phyloP scores from a whole-genome alignment of 2,888 invertebrate genomes.

The Oligia fasciuncula region DNA sequence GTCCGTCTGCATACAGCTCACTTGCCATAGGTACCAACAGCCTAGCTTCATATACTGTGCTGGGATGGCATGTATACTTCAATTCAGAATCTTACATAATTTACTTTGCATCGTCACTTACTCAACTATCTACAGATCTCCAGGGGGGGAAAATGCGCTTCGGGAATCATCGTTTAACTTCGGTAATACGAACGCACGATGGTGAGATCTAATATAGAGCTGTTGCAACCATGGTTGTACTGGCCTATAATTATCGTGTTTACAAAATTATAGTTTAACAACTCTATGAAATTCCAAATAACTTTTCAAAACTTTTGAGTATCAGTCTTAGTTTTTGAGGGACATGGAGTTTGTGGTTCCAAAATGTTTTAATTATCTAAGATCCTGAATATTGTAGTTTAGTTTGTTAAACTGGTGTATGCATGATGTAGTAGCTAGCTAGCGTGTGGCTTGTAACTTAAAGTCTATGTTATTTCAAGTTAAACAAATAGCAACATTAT shows the following conservation, averaged over 20 bases:
- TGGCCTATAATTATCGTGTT: neutral
- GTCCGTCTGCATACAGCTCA: slow-evolving; percentile 84
- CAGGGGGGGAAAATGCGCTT: neutral
- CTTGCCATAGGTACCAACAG: slow-evolving; percentile 83
- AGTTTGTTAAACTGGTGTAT: neutral
- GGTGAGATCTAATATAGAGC: neutral
- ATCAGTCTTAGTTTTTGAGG: neutral
- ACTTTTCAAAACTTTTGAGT: neutral
- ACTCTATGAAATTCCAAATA: neutral
- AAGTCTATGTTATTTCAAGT: too few relatives aligned
- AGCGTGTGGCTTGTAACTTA: neutral
- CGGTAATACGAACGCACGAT: neutral
- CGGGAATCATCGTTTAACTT: neutral
- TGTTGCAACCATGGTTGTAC: neutral
- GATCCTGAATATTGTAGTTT: neutral
- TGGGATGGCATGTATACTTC: slow-evolving; percentile 6
- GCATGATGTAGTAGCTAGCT: neutral
- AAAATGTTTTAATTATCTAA: neutral
- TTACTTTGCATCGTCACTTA: neutral
- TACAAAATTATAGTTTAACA: too few relatives aligned
- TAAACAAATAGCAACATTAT: too few relatives aligned
- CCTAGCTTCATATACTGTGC: neutral
- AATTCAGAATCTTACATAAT: slow-evolving; percentile 1
- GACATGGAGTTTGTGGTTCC: neutral
- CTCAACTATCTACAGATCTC: neutral